Evolutionary conservation across 1,140 invertebrate genomes (phyloP), one percentile per base, ranked within the genome.

Genomic region (Cataglyphis hispanica): DNA sequence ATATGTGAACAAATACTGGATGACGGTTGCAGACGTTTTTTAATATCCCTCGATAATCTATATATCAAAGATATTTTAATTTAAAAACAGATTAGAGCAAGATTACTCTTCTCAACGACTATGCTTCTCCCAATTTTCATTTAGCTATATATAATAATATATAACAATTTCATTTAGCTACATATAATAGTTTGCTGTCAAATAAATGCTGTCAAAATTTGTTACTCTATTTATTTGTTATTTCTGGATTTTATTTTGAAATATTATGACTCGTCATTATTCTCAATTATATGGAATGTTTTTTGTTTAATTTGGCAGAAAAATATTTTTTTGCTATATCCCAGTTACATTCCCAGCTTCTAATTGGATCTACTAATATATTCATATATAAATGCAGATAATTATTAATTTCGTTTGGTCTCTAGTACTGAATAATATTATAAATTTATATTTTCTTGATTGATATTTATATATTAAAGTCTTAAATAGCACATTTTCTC

Each of bases 401-500:
- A 37, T 40, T 66, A 22, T n/a, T 40, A 66, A 40, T 34, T 56
- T 8, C 2, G 1, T 53, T 53, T 66, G 43, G 50, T 37, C 37
- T n/a, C 37, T n/a, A 22, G 56, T 7, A 4, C 19, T 22, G 19
- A 6, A 50, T 50, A 50, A 16, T 19, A 0, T 31, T 31, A 53
- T 56, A 46, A 37, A 56, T 67, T 69, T 69, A 25, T 37, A 27
- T 37, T 69, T 31, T 25, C 22, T 69, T 56, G 40, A 69, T 69
- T 56, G 16, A 80, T 3, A 16, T 58, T 31, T 22, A 16, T 64
- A 8, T 40, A 31, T 8, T 50, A n/a, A 34, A 80, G 27, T 22
- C 1, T 6, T 27, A 80, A 40, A n/a, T n/a, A 27, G 8, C 10
- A 64, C 27, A 16, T 16, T 64, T 1, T 25, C 46, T 40, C 31